These are phyloP conservation scores for Lapara coniferarum DNA, from an alignment of 2,888 invertebrate genomes.

Conservation along the genomic window DNA sequence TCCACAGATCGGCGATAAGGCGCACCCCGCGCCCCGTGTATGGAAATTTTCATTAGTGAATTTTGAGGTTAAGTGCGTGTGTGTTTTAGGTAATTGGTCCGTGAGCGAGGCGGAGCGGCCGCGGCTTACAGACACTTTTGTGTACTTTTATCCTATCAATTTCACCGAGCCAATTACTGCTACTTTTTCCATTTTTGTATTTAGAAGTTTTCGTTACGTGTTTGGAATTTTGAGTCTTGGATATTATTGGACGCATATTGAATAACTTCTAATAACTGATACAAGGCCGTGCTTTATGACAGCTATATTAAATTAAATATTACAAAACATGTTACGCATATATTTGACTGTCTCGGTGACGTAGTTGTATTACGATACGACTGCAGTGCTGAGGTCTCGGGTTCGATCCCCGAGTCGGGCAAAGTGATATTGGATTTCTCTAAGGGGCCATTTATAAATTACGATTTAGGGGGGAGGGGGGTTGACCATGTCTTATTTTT, in stretches of 20 bases:
- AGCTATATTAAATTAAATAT: too few species aligned
- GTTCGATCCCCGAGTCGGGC: too few species aligned
- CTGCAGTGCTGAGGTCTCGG: too few species aligned
- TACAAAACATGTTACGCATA: too few species aligned
- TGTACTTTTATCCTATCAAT: constrained; percentile 67
- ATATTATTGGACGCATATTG: neutral
- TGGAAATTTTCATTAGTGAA: constrained; percentile 80
- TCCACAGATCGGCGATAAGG: constrained; percentile 78
- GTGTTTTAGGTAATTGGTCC: constrained; percentile 79
- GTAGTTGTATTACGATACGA: too few species aligned
- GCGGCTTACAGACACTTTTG: constrained; percentile 67
- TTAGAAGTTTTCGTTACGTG: constrained; percentile 30
- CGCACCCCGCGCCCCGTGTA: constrained; percentile 63
- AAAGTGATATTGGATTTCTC: too few species aligned
- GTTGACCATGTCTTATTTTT: too few species aligned
- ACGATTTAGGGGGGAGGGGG: too few species aligned
- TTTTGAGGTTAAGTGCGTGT: constrained; percentile 78
- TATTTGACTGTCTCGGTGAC: too few species aligned
- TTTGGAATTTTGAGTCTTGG: neutral
- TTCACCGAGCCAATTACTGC: constrained; percentile 41
- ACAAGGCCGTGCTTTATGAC: too few species aligned
- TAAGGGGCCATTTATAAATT: too few species aligned
- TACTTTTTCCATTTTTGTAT: constrained; percentile 41
- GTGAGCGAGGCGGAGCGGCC: constrained; percentile 58
- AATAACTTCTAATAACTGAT: neutral